Evolutionary conservation across 2,888 invertebrate genomes (phyloP).

Genomic region (Hypolimnas misippus): DNA sequence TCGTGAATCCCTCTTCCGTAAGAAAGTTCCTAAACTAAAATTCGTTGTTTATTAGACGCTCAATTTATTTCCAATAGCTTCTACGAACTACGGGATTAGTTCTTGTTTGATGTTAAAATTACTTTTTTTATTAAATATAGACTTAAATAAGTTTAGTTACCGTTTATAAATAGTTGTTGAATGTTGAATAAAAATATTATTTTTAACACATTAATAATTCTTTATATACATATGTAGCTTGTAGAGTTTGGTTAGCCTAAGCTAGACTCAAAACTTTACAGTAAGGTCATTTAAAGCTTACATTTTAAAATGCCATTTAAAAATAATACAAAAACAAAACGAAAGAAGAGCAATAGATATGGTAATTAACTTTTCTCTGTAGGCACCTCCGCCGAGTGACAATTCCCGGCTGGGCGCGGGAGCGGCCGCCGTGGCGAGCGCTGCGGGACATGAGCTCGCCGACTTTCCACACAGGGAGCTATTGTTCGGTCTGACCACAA

Average conservation of each 20-base stretch:
- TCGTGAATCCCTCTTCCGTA: conserved; percentile 87
- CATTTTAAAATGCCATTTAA: not conserved
- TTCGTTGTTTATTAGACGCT: conserved; percentile 5
- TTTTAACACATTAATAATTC: too few species aligned
- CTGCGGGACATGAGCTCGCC: conserved; percentile 91
- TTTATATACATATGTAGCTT: too few species aligned
- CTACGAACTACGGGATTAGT: not conserved
- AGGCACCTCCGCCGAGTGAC: conserved; percentile 84
- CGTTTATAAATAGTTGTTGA: too few species aligned
- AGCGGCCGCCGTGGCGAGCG: conserved; percentile 86
- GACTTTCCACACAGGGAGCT: conserved; percentile 93
- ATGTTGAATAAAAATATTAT: too few species aligned
- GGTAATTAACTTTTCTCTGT: conserved; percentile 16
- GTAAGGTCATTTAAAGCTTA: not conserved
- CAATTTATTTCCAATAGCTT: conserved; percentile 23
- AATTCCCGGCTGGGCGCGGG: conserved; percentile 79
- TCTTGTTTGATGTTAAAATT: conserved; percentile 1
- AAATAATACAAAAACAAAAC: not conserved
- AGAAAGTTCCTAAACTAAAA: conserved; percentile 46
- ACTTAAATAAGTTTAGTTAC: too few species aligned
- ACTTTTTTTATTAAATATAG: not conserved
- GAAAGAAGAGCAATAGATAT: not conserved
- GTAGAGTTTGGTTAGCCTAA: too few species aligned
- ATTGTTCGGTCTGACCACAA: conserved; percentile 92
- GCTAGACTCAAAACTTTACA: too few species aligned